Percentiles rank a stretch among this genome's conserved stretches.
These are phyloP conservation scores for Leucophenga montana DNA, from an alignment of 2,888 invertebrate genomes.

Conservation along the genomic window DNA sequence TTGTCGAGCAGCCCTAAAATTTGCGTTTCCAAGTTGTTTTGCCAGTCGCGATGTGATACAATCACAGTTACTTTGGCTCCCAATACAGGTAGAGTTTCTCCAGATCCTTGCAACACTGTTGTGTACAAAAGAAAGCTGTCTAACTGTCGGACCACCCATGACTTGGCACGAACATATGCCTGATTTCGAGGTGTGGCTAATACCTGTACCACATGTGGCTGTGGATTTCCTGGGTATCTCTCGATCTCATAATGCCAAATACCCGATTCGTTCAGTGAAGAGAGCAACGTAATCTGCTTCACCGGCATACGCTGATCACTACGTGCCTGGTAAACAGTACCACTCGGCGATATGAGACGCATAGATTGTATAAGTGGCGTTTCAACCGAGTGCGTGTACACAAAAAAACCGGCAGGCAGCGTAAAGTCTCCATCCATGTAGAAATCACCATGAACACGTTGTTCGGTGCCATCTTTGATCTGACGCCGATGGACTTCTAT, in stretches of 20 bases:
- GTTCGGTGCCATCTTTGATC: constrained; percentile 7
- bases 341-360: constrained; percentile 74
- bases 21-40: too few species aligned
- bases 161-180: constrained; percentile 35
- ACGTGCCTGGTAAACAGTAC: constrained; percentile 72
- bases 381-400: constrained; percentile 75
- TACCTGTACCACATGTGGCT: constrained; percentile 78
- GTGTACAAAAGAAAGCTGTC: constrained; percentile 7
- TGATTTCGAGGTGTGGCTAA: constrained; percentile 75
- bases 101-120: background rate
- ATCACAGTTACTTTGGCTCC: background rate
- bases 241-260: constrained; percentile 78
- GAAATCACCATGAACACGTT: constrained; percentile 25
- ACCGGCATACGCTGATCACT: constrained; percentile 74
- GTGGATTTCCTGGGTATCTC: constrained; percentile 76
- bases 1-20: constrained; percentile 74
- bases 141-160: constrained; percentile 72
- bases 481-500: background rate
- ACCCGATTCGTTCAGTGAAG: constrained; percentile 76
- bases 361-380: constrained; percentile 75
- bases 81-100: background rate
- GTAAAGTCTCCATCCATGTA: constrained; percentile 69
- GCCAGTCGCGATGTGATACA: background rate
- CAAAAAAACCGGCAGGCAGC: constrained; percentile 74
- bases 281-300: constrained; percentile 74